Base-by-base conservation (phyloP, 2,113 vertebrate genomes). In the Pardalotus punctatus region DNA sequence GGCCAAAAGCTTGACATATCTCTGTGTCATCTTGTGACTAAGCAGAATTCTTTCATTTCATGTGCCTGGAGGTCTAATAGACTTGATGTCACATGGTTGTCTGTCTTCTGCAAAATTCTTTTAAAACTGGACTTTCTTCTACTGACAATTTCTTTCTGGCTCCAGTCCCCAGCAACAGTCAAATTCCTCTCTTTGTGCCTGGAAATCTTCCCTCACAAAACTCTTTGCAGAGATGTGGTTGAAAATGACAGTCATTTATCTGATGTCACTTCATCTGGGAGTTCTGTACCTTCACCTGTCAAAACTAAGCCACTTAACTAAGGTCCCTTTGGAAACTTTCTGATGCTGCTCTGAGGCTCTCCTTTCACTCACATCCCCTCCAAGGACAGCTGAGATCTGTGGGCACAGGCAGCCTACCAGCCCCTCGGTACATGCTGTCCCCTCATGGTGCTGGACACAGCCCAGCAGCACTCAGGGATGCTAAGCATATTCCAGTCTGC, bases 191-290 rank as follows among this genome's bases (percentile, higher is more conserved):
- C 36, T 89, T 94, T 62, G 57, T 76, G 72, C 56, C 45, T 83
- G 21, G 56, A 93, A 92, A 81, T 69, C 35, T 94, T 79, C 27
- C 43, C 74, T 88, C 66, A 83, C 22, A 91, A 58, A 92, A 70
- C 67, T 58, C 43, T 1, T 22, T 1, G 4, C 56, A 0, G 72
- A 87, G 71, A 89, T 45, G 56, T 1, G 2, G 48, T 21, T 82
- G 66, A 88, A 94, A 96, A 91, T 64, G 77, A 82, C 73, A 93
- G 73, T 50, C 51, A 84, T 93, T 96, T 94, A 91, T 89, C 78
- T 86, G 64, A 74, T 88, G 90, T 42, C 76, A 74, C 51, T 71
- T 81, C 93, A 86, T 11, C 73, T 62, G 78, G 78, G 81, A 91
- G n/a, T 42, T 45, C 58, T 2, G 5, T 35, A 64, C 47, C 64